These are phyloP conservation scores for Otocyon megalotis DNA, from an alignment of 2,113 vertebrate genomes.

Conservation along the genomic window DNA sequence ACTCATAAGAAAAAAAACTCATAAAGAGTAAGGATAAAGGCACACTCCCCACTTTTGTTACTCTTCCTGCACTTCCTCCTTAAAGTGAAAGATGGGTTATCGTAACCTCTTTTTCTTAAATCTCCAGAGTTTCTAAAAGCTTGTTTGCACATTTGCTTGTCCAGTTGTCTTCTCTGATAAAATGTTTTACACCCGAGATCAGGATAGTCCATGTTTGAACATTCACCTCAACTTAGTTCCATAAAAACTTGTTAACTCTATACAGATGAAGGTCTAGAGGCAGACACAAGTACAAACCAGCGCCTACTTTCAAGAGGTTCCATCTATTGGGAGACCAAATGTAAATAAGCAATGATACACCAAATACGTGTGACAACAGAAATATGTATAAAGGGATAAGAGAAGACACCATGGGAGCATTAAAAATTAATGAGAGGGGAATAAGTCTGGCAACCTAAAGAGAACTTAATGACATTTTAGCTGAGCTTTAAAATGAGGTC, in stretches of 20 bases:
- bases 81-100: not conserved
- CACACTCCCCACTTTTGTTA: not conserved
- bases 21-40: not conserved
- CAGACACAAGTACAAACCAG: not conserved
- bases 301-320: not conserved
- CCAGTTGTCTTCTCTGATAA: not conserved
- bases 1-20: not conserved
- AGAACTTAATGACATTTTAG: conserved; percentile 6
- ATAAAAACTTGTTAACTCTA: not conserved
- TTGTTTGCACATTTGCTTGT: not conserved
- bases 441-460: not conserved
- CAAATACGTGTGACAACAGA: not conserved
- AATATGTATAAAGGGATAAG: not conserved
- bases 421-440: not conserved
- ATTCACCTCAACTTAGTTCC: not conserved
- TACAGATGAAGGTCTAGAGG: not conserved
- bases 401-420: not conserved
- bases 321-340: not conserved
- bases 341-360: not conserved
- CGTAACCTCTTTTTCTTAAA: not conserved
- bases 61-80: not conserved
- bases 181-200: not conserved
- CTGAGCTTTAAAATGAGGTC: conserved; percentile 18
- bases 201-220: not conserved
- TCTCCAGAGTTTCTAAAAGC: not conserved